These are phyloP conservation scores for Yoshiicerus persimilis DNA, from an alignment of 1,140 invertebrate species.

Conservation along the genomic window DNA sequence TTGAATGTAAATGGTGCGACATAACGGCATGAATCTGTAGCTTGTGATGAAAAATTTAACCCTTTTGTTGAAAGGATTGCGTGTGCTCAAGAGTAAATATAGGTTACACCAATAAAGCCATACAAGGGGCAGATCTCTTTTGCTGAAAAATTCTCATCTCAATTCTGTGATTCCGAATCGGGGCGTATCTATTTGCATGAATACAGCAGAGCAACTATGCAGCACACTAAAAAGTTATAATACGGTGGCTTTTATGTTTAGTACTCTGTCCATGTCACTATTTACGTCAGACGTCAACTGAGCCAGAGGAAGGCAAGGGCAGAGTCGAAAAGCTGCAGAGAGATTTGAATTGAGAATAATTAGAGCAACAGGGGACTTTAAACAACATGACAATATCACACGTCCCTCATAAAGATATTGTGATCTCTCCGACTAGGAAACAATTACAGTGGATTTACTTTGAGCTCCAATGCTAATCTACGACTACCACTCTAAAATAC, in stretches of 20 bases:
- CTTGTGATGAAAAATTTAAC: slow-evolving; percentile 36
- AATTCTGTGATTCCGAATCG: background rate
- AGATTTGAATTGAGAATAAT: slow-evolving; percentile 7
- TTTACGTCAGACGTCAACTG: background rate
- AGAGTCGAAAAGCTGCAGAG: slow-evolving; percentile 20
- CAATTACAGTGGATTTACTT: background rate
- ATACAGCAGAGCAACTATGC: background rate
- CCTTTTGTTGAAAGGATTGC: slow-evolving; percentile 41
- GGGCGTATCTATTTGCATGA: slow-evolving; percentile 11
- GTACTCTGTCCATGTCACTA: background rate
- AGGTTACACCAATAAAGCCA: slow-evolving; percentile 43
- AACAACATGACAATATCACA: background rate
- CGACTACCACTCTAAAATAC: background rate
- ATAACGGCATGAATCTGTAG: slow-evolving; percentile 35
- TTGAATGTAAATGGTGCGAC: slow-evolving; percentile 37
- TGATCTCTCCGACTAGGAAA: background rate
- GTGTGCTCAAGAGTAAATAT: slow-evolving; percentile 48
- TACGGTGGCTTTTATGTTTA: background rate
- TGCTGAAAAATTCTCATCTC: slow-evolving; percentile 34
- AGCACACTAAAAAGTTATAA: background rate
- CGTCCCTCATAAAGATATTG: background rate
- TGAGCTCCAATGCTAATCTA: background rate
- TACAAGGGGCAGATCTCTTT: slow-evolving; percentile 12
- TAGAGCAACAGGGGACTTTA: slow-evolving; percentile 12
- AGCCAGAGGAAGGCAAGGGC: background rate